Evolutionary conservation across 2,888 invertebrate species (phyloP).

Genomic region (Panopea generosa): DNA sequence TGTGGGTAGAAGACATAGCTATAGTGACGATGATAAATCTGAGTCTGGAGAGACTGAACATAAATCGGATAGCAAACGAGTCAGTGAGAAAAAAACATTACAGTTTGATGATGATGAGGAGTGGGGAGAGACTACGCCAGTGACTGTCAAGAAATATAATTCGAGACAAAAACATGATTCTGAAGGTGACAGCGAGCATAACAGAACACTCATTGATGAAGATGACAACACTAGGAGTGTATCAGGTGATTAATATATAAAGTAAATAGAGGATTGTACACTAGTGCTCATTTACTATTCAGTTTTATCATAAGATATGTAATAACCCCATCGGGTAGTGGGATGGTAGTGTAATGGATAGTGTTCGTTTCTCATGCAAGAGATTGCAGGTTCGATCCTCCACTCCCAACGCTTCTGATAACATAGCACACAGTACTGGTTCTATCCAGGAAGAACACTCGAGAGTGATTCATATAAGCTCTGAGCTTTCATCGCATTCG

Average conservation of each 20-base stretch:
- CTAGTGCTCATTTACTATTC: too few species aligned
- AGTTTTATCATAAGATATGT: too few species aligned
- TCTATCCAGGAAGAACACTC: too few species aligned
- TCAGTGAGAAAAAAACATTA: conserved; percentile 50
- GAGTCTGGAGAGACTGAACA: conserved; percentile 14
- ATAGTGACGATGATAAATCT: conserved; percentile 40
- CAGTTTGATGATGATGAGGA: conserved; percentile 78
- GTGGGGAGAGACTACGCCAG: conserved; percentile 68
- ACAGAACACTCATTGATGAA: conserved; percentile 50
- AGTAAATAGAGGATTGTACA: too few species aligned
- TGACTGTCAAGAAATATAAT: conserved; percentile 14
- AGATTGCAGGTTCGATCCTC: too few species aligned
- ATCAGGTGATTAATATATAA: conserved; percentile 4
- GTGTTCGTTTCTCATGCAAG: too few species aligned
- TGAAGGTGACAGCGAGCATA: conserved; percentile 33
- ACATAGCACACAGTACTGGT: too few species aligned
- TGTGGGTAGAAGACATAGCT: conserved; percentile 53
- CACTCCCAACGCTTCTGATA: too few species aligned
- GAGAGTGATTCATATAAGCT: too few species aligned
- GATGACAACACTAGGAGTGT: conserved; percentile 15
- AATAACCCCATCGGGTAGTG: too few species aligned
- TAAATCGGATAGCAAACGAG: conserved; percentile 26
- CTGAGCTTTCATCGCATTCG: too few species aligned
- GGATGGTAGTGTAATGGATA: too few species aligned
- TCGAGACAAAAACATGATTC: conserved; percentile 24